These are phyloP conservation scores for Apamea monoglypha DNA, from an alignment of 2,888 invertebrate genomes.

Conservation along the genomic window DNA sequence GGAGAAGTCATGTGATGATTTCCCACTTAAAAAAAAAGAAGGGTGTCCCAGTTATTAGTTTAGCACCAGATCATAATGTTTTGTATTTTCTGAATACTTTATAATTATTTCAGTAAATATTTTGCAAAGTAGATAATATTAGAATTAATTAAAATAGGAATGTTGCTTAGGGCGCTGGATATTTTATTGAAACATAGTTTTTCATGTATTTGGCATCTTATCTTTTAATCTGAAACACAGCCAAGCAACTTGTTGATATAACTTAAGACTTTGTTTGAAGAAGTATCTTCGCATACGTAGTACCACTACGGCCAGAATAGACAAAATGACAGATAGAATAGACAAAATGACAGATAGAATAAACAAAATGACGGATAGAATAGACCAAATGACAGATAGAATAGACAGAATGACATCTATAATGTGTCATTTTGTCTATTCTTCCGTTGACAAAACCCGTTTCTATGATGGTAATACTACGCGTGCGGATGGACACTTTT, in stretches of 20 bases:
- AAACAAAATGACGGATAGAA: too few relatives aligned
- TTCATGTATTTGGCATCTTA: not conserved
- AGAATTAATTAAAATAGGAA: not conserved
- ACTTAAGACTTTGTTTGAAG: not conserved
- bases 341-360: too few relatives aligned
- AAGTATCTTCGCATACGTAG: not conserved
- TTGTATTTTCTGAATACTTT: not conserved
- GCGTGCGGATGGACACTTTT: not conserved
- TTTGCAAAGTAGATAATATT: too few relatives aligned
- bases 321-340: too few relatives aligned
- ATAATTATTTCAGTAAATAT: not conserved
- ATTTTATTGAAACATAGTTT: not conserved
- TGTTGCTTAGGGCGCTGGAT: not conserved
- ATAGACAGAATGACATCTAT: too few relatives aligned
- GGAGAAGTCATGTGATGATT: too few relatives aligned
- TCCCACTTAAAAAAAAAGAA: too few relatives aligned
- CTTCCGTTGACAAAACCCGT: too few relatives aligned
- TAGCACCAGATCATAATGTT: not conserved
- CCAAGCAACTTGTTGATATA: not conserved
- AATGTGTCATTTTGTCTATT: too few relatives aligned
- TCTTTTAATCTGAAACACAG: not conserved
- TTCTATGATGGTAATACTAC: too few relatives aligned
- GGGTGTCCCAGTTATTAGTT: slow-evolving; percentile 11
- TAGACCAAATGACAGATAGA: too few relatives aligned
- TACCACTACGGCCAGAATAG: too few relatives aligned